Conservation (phyloP, 2,888 invertebrate genomes). For the Eledone cirrhosa region DNA sequence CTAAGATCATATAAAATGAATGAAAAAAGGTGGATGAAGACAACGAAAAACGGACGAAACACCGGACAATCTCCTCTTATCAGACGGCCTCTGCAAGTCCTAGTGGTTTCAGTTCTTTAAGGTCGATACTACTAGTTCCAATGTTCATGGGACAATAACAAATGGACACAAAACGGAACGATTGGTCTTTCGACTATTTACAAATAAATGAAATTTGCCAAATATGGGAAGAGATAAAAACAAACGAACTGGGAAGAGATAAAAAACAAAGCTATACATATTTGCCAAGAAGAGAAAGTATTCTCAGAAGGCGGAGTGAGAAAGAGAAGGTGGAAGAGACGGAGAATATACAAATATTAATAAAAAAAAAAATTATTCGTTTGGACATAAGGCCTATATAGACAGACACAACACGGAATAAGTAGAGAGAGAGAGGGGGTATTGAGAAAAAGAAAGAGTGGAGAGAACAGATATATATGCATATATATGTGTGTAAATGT, state of each 20-base stretch:
- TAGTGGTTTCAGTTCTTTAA: too few relatives aligned
- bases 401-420: neutral
- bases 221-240: neutral
- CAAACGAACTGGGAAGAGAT: neutral
- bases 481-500: neutral
- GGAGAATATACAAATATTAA: neutral
- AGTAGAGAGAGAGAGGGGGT: neutral
- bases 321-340: neutral
- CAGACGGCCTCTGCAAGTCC: too few relatives aligned
- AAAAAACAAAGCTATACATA: neutral
- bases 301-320: neutral
- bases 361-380: neutral
- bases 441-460: neutral
- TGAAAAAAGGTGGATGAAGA: too few relatives aligned
- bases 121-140: too few relatives aligned
- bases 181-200: neutral
- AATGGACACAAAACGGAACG: neutral
- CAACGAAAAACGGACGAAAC: too few relatives aligned
- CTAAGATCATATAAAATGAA: too few relatives aligned
- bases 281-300: neutral
- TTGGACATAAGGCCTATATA: neutral
- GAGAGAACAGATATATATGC: too few relatives aligned
- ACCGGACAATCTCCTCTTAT: too few relatives aligned
- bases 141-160: too few relatives aligned
- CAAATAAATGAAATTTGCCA: neutral